These are phyloP conservation scores for Agrochola lota DNA, from an alignment of 2,888 invertebrate species.

Conservation along the genomic window DNA sequence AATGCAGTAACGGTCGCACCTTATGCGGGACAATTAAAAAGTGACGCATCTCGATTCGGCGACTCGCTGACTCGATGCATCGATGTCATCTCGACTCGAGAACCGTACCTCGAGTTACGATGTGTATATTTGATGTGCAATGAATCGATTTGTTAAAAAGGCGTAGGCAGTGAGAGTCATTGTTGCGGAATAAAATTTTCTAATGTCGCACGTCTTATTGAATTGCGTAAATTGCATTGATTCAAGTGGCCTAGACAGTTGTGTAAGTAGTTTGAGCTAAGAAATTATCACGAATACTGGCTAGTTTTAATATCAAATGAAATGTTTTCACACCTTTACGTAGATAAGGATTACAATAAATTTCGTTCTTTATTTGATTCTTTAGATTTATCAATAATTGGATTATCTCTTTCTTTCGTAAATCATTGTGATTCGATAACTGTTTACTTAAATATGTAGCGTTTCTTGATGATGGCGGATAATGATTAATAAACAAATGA, in stretches of 20 bases:
- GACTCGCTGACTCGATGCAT: slow-evolving; percentile 75
- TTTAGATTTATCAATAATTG: background rate
- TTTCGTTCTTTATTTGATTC: background rate
- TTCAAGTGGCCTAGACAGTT: slow-evolving; percentile 33
- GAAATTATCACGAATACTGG: background rate
- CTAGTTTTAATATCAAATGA: background rate
- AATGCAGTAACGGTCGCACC: slow-evolving; percentile 85
- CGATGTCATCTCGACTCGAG: slow-evolving; percentile 57
- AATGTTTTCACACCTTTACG: background rate
- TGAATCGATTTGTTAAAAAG: slow-evolving; percentile 49
- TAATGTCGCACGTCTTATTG: slow-evolving; percentile 48
- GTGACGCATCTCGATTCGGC: slow-evolving; percentile 82
- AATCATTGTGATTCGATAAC: slow-evolving; percentile 15
- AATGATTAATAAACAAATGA: slow-evolving; percentile 52
- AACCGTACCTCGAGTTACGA: slow-evolving; percentile 62
- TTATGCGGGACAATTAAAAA: slow-evolving; percentile 84
- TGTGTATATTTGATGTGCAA: slow-evolving; percentile 55
- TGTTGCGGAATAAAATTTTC: slow-evolving; percentile 53
- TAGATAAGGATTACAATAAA: slow-evolving; percentile 31
- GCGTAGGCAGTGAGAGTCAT: slow-evolving; percentile 55
- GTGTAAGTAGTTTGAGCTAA: slow-evolving; percentile 15
- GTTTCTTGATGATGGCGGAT: slow-evolving; percentile 27
- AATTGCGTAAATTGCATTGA: slow-evolving; percentile 40
- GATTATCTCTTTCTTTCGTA: slow-evolving; percentile 13
- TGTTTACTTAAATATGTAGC: slow-evolving; percentile 9